Evolutionary conservation across 2,888 invertebrate genomes (phyloP), one percentile per base, ranked within the genome.

Genomic region (Epinotia brunnichana): DNA sequence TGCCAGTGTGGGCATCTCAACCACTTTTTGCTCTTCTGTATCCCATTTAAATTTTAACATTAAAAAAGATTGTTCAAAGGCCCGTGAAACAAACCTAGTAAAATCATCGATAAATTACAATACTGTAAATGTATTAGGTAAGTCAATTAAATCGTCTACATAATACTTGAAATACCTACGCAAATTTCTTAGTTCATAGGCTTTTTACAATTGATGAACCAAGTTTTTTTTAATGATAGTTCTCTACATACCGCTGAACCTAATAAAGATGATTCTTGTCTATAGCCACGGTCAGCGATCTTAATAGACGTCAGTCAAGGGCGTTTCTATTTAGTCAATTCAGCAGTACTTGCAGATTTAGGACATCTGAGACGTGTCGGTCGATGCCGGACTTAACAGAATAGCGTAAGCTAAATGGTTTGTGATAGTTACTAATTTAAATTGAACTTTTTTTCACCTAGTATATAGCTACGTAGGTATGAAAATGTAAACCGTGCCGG

Each of bases 21-120:
- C 86, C 81, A 89, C 89, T 90, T 91, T n/a, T 91, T 90, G 87
- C 89, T 85, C 82, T 82, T 79, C 69, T 77, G 78, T 78, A 83
- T 75, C 82, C 82, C 78, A 83, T 87, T 86, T 86, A 21, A 21
- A 51, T 41, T 60, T 66, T 21, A 48, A 3, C 44, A 54, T 29
- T 15, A 15, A 21, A 21, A 21, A 21, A n/a, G n/a, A n/a, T n/a
- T 19, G 21, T 3, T 29, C 2, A 29, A n/a, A 11, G 29, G 29
- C 29, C 29, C 5, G n/a, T 48, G 44, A 48, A 41, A 41, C 41
- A 41, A 41, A 41, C 3, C 41, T 13, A 41, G 11, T 13, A 41
- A 41, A 41, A 13, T 35, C 35, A 7, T 35, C 7, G 35, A 35
- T 9, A 35, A 24, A 9, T 35, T 35, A 35, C 35, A 9, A 29